These are phyloP conservation scores for Drosophila navojoa DNA, from an alignment of 1,140 invertebrate species.

Conservation along the genomic window DNA sequence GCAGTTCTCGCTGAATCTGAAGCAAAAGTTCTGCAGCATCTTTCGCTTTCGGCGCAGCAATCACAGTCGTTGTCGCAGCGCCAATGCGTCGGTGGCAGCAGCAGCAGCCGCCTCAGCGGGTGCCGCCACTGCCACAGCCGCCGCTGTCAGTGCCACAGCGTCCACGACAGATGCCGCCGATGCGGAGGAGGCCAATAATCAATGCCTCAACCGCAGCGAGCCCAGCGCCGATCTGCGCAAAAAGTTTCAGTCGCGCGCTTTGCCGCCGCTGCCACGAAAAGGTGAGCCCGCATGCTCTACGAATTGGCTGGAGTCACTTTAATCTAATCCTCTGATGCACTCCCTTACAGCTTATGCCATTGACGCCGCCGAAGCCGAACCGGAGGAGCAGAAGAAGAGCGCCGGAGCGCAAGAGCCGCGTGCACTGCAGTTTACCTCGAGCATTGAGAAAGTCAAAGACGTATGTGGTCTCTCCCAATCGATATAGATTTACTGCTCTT, in stretches of 20 bases:
- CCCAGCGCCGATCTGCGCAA: constrained; percentile 84
- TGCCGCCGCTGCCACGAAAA: constrained; percentile 90
- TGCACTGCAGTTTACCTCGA: constrained; percentile 93
- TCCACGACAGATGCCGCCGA: constrained; percentile 20
- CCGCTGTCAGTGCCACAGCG: constrained; percentile 15
- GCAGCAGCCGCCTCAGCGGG: constrained; percentile 8
- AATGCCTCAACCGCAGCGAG: constrained; percentile 47
- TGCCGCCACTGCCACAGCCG: constrained; percentile 16
- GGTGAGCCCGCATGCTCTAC: constrained; percentile 66
- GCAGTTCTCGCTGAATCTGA: constrained; percentile 87
- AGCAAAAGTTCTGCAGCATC: constrained; percentile 93
- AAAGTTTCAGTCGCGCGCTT: constrained; percentile 87
- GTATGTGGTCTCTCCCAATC: constrained; percentile 85
- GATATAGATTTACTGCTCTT: no score
- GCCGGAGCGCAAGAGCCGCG: constrained; percentile 57
- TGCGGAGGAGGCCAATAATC: constrained; percentile 32
- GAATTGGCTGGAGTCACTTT: neutral
- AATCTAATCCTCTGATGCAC: neutral
- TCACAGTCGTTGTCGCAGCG: constrained; percentile 76
- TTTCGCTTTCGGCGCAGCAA: constrained; percentile 88
- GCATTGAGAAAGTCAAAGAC: constrained; percentile 97
- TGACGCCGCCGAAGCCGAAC: constrained; percentile 66
- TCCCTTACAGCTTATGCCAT: constrained; percentile 65
- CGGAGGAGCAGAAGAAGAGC: constrained; percentile 64
- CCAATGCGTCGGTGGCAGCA: constrained; percentile 13